Base-by-base conservation (phyloP, 1,140 invertebrate genomes). In the Meteorus sp. region DNA sequence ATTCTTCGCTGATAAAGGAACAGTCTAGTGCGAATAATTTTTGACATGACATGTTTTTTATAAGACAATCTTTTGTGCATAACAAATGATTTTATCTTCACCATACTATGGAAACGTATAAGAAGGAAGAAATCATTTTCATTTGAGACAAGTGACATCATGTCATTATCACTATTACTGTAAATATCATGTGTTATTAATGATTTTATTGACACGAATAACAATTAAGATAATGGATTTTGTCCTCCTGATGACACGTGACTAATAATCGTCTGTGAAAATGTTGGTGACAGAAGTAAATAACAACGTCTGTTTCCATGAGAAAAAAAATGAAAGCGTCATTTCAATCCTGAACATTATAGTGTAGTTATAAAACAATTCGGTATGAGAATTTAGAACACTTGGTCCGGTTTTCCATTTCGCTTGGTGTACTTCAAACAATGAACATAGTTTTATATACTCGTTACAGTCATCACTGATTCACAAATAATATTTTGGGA, bases 1-100 rank as follows among this genome's bases (percentile, higher is more conserved):
- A 54, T 54, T 43, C 27, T 43, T 54, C 17, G 37, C 23, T 37
- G 29, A 54, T 31, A 52, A 52, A 35, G 22, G 27, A 4, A 29
- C 27, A 29, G 27, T 5, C 27, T 5, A 9, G 4, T 29, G 4
- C 27, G n/a, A n/a, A n/a, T n/a, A 4, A 9, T 9, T 29, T 29
- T 29, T 29, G 27, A 29, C 27, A 5, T 29, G 27, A 29, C 27
- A 9, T 29, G 27, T 29, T 29, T 29, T 29, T 29, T 29, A 29
- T 29, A 9, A 4, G 27, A 39, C 35, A 39, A 39, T 39, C 8
- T 4, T 4, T 4, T 39, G 8, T 8, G 13, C 8, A 39, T n/a
- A 11, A 39, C 8, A 39, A 5, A n/a, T 39, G 8, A n/a, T 39
- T 39, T n/a, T 39, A 39, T 39, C 15, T 11, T 39, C 4, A 33